These are phyloP conservation scores for Pseudeuparius sepicola DNA, from an alignment of 2,888 invertebrate genomes.

Conservation along the genomic window DNA sequence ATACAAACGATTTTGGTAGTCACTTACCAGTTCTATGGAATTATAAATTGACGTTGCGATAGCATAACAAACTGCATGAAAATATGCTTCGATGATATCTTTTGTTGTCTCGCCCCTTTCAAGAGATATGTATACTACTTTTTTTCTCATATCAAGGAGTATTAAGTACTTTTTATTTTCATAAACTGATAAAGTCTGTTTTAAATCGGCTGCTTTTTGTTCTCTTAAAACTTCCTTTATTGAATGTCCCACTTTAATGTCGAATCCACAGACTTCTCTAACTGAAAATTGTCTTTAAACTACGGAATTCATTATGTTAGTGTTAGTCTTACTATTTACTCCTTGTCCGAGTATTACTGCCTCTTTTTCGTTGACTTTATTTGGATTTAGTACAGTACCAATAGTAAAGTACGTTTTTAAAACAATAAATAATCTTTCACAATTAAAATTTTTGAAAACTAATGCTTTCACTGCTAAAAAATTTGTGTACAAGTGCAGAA, in stretches of 20 bases:
- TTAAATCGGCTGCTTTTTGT: conserved; percentile 34
- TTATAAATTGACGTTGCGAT: conserved; percentile 36
- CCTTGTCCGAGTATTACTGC: conserved; percentile 53
- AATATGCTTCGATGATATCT: conserved; percentile 58
- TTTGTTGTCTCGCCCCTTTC: conserved; percentile 41
- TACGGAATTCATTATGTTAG: conserved; percentile 5
- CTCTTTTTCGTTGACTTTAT: conserved; percentile 60
- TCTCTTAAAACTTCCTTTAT: conserved; percentile 32
- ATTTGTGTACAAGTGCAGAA: conserved; percentile 77
- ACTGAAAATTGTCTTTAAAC: conserved; percentile 39
- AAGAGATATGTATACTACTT: conserved; percentile 47
- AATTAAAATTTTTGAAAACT: conserved; percentile 71
- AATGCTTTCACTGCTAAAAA: conserved; percentile 77
- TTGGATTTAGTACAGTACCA: conserved; percentile 50
- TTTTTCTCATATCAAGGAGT: conserved; percentile 40
- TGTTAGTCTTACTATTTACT: conserved; percentile 32
- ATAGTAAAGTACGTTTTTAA: conserved; percentile 56
- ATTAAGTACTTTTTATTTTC: conserved; percentile 46
- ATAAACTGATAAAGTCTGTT: conserved; percentile 40
- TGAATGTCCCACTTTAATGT: conserved; percentile 50
- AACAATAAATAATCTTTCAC: conserved; percentile 60
- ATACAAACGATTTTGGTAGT: too few species aligned
- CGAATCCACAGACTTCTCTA: conserved; percentile 48
- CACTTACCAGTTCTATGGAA: conserved; percentile 32
- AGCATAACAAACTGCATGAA: conserved; percentile 53